Conservation (phyloP, 2,797 vertebrate species). For the Myoxocephalus aenaeus region DNA sequence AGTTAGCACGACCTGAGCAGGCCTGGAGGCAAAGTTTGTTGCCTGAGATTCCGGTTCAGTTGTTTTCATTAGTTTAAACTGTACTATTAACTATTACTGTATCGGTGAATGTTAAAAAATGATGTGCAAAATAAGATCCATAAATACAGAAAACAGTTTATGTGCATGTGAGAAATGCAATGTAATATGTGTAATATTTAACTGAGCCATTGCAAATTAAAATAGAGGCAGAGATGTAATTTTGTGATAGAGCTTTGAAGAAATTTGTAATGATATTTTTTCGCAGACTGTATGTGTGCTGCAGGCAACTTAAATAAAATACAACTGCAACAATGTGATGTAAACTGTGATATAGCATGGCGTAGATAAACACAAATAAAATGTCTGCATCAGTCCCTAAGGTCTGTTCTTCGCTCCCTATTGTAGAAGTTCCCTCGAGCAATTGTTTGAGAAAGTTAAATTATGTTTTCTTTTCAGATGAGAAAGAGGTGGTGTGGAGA, state of each 20-base stretch:
- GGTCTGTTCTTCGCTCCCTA: slow-evolving; percentile 16
- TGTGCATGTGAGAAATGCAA: slow-evolving; percentile 16
- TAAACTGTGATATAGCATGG: slow-evolving; percentile 48
- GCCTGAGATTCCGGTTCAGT: neutral
- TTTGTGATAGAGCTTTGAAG: no score
- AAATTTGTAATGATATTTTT: slow-evolving; percentile 17
- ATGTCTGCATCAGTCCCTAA: slow-evolving; percentile 40
- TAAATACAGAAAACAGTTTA: slow-evolving; percentile 55
- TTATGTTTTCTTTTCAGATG: slow-evolving; percentile 50
- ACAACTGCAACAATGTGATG: slow-evolving; percentile 56
- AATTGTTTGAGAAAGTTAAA: slow-evolving; percentile 58
- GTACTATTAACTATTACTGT: neutral
- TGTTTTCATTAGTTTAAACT: neutral
- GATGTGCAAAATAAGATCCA: slow-evolving; percentile 4
- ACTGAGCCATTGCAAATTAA: slow-evolving; percentile 35
- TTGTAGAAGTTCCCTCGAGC: slow-evolving; percentile 37
- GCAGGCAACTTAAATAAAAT: slow-evolving; percentile 50
- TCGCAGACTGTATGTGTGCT: slow-evolving; percentile 17
- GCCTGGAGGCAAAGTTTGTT: neutral
- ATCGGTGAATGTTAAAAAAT: slow-evolving; percentile 7
- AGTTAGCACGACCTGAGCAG: neutral
- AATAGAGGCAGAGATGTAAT: slow-evolving; percentile 9
- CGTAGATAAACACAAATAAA: slow-evolving; percentile 47
- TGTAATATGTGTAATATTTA: slow-evolving; percentile 7
- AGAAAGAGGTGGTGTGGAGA: slow-evolving; percentile 10